Evolutionary conservation across 2,113 vertebrate species (phyloP).

Genomic region (Tinamus guttatus): DNA sequence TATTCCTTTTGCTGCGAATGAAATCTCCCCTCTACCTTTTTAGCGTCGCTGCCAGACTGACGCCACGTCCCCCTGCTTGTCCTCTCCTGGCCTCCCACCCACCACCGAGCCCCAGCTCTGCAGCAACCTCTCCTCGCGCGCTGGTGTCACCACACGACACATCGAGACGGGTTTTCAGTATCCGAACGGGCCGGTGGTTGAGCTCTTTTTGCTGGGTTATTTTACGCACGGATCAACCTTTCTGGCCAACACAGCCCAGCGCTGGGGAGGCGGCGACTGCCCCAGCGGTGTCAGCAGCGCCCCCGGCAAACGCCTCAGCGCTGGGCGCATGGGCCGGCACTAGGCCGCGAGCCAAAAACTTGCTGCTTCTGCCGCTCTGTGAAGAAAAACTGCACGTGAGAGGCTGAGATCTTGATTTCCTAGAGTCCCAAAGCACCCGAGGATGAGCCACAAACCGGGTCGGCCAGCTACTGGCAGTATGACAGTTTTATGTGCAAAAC

Average conservation of each 20-base stretch:
- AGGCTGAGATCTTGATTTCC: background rate
- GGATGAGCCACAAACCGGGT: background rate
- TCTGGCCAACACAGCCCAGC: background rate
- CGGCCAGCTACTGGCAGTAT: background rate
- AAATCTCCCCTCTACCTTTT: background rate
- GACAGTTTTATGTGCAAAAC: background rate
- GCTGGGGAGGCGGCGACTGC: rapidly evolving
- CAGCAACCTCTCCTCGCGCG: too few relatives aligned
- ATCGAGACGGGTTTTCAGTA: background rate
- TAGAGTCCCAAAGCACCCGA: rapidly evolving
- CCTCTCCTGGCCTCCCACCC: background rate
- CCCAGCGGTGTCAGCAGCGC: background rate
- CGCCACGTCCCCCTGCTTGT: background rate
- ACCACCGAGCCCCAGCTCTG: rapidly evolving
- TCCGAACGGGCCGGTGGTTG: rapidly evolving
- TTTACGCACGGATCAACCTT: background rate
- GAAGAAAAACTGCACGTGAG: background rate
- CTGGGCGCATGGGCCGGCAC: background rate
- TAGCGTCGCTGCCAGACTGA: background rate
- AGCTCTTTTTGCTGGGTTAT: background rate
- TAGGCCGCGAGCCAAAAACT: background rate
- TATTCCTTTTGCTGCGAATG: background rate
- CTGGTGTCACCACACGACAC: background rate
- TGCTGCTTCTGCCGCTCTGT: background rate
- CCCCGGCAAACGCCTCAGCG: background rate